These are phyloP conservation scores for Ommatoiulus sabulosus DNA, from an alignment of 2,888 invertebrate species.

Conservation along the genomic window DNA sequence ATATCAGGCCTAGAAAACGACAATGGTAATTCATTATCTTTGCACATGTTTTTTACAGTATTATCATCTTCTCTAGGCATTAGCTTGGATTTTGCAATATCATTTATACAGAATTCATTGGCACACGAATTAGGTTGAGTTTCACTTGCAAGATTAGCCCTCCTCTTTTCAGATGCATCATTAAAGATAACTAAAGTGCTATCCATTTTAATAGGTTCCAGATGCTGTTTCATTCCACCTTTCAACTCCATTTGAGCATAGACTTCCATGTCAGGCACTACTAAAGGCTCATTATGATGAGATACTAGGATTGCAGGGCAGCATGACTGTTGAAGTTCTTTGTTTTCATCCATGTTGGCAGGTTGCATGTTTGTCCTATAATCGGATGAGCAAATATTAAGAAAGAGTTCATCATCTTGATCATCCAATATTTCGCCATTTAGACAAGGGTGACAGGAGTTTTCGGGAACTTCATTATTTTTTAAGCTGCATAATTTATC, in stretches of 20 bases:
- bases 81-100: neutral
- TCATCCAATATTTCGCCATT: neutral
- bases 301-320: neutral
- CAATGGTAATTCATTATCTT: neutral
- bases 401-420: constrained; percentile 9
- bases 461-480: neutral
- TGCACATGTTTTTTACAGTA: neutral
- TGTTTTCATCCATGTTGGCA: neutral
- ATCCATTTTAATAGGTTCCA: neutral
- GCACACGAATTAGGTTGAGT: neutral
- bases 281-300: neutral
- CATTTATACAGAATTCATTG: neutral
- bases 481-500: neutral
- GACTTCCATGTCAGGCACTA: neutral
- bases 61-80: neutral
- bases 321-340: neutral
- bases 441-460: too few species aligned
- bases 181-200: neutral
- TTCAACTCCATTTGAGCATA: neutral
- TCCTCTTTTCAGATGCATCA: neutral
- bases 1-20: neutral
- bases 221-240: neutral
- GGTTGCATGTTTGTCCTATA: neutral
- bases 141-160: neutral
- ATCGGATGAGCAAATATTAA: neutral